Evolutionary conservation across 2,888 invertebrate genomes (phyloP).

Genomic region (Litoditis marina): DNA sequence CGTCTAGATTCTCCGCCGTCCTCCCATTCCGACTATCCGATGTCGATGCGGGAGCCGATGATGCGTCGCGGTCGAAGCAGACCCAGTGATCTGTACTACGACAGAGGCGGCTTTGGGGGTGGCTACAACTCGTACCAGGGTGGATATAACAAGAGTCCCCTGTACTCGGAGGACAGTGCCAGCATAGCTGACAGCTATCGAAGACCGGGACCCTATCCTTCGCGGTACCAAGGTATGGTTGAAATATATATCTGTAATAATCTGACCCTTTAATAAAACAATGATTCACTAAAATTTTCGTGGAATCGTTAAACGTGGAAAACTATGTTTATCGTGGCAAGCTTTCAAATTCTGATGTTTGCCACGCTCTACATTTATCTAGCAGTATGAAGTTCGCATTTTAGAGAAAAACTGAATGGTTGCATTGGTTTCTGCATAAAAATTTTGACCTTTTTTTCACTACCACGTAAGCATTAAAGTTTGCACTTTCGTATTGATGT

Average conservation of each 20-base stretch:
- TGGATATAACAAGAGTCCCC: slow-evolving; percentile 36
- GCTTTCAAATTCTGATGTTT: too few relatives aligned
- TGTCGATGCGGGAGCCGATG: slow-evolving; percentile 41
- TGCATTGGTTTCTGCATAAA: too few relatives aligned
- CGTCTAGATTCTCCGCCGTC: slow-evolving; percentile 44
- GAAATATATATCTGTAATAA: background rate
- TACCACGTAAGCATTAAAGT: background rate
- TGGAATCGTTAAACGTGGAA: too few relatives aligned
- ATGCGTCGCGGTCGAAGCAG: slow-evolving; percentile 17
- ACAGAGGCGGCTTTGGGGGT: slow-evolving; percentile 15
- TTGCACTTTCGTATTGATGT: background rate
- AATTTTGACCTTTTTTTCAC: too few relatives aligned
- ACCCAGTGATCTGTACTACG: slow-evolving; percentile 23
- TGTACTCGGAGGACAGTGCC: slow-evolving; percentile 42
- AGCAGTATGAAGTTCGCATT: too few relatives aligned
- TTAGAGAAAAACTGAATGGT: too few relatives aligned
- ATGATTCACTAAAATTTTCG: too few relatives aligned
- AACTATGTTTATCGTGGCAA: slow-evolving; percentile 1
- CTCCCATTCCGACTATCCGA: slow-evolving; percentile 40
- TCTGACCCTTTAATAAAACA: too few relatives aligned
- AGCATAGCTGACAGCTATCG: slow-evolving; percentile 41
- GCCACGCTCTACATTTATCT: too few relatives aligned
- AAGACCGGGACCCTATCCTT: slow-evolving; percentile 15
- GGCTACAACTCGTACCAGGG: slow-evolving; percentile 13
- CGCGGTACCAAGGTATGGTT: slow-evolving; percentile 25